Conservation (phyloP, 2,797 vertebrate genomes). For the Agapornis canus region DNA sequence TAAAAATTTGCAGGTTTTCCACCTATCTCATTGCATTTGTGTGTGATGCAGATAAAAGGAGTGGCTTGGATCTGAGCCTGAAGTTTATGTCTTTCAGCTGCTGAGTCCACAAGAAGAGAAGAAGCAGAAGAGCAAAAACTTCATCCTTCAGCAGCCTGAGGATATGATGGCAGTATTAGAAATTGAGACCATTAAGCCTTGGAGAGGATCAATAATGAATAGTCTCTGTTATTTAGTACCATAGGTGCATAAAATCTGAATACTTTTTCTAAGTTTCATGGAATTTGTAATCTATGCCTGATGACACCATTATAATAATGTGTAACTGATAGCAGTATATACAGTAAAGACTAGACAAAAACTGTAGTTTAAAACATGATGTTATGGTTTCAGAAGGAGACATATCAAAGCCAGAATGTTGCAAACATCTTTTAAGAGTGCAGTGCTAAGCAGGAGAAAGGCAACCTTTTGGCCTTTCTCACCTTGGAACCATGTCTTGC, state of each 20-base stretch:
- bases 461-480: neutral
- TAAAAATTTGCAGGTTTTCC: neutral
- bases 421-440: neutral
- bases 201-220: neutral
- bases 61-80: neutral
- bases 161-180: neutral
- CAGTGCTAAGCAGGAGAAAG: neutral
- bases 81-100: neutral
- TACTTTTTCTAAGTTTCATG: neutral
- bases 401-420: neutral
- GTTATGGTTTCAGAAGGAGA: neutral
- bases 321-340: neutral
- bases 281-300: neutral
- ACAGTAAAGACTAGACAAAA: neutral
- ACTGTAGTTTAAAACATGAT: neutral
- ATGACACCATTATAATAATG: neutral
- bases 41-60: accelerated
- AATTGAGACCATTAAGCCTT: neutral
- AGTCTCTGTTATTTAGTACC: neutral
- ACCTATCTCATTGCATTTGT: neutral
- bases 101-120: neutral
- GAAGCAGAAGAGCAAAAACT: neutral
- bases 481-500: accelerated
- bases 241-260: neutral
- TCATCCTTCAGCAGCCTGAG: neutral